Evolutionary conservation across 2,113 vertebrate genomes (phyloP).

Genomic region (Acrocephalus kingi): DNA sequence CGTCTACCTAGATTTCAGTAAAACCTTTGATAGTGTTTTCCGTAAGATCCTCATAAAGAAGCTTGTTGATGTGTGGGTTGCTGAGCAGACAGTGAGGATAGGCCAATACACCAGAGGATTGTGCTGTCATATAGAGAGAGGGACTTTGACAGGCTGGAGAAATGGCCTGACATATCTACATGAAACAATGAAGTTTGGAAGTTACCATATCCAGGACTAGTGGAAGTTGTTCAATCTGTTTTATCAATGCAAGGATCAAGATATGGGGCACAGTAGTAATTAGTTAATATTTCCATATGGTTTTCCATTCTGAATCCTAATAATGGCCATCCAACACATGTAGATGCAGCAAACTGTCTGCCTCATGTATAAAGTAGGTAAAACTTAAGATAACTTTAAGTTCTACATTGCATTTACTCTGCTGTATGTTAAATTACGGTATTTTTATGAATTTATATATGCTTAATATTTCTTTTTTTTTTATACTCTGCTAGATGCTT

Average conservation of each 20-base stretch:
- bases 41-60: background rate
- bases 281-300: background rate
- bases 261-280: background rate
- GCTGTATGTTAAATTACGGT: background rate
- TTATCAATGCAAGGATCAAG: background rate
- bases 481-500: conserved; percentile 82
- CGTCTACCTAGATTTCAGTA: background rate
- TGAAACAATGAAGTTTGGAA: background rate
- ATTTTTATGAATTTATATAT: background rate
- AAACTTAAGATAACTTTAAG: background rate
- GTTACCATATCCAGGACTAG: background rate
- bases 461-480: background rate
- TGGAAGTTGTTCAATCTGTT: background rate
- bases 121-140: background rate
- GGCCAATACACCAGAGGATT: background rate
- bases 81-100: background rate
- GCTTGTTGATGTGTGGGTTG: background rate
- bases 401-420: background rate
- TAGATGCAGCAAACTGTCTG: background rate
- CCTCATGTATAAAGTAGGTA: background rate
- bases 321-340: background rate
- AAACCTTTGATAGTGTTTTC: background rate
- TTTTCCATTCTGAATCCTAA: background rate
- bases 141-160: background rate
- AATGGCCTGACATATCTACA: background rate